A percentile compares a stretch with the other conserved stretches of the same genome.
These are phyloP conservation scores for Cepaea nemoralis DNA, from an alignment of 1,140 invertebrate genomes.

Conservation along the genomic window DNA sequence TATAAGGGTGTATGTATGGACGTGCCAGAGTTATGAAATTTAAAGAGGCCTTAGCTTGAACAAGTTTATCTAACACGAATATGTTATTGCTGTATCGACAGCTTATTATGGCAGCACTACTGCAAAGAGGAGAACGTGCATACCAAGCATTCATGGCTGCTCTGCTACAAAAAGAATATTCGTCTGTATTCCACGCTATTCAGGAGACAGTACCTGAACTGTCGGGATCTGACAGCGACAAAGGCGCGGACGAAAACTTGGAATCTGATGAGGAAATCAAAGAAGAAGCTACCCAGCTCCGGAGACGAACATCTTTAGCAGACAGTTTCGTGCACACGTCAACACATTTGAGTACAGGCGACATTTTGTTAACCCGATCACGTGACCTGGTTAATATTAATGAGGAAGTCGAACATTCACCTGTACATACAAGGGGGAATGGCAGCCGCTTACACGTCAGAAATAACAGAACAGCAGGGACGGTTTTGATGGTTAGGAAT, in stretches of 20 bases:
- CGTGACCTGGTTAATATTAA: constrained; percentile 1
- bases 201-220: constrained; percentile 20
- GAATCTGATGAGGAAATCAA: constrained; percentile 34
- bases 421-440: background rate
- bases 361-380: background rate
- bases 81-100: constrained; percentile 3
- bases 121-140: constrained; percentile 39
- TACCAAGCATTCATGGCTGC: constrained; percentile 43
- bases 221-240: constrained; percentile 6
- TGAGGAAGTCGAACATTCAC: background rate
- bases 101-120: constrained; percentile 36
- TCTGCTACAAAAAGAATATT: constrained; percentile 39
- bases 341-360: background rate
- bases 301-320: background rate
- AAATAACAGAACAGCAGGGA: background rate
- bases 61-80: no score
- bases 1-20: no score
- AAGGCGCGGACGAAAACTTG: background rate
- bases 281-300: background rate
- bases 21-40: no score
- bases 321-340: background rate
- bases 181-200: constrained; percentile 39
- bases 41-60: no score
- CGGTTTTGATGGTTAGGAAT: background rate
- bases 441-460: no score